Base-by-base conservation (phyloP, 92 coral and sea anemone genomes). In the Scolanthus callimorphus region DNA sequence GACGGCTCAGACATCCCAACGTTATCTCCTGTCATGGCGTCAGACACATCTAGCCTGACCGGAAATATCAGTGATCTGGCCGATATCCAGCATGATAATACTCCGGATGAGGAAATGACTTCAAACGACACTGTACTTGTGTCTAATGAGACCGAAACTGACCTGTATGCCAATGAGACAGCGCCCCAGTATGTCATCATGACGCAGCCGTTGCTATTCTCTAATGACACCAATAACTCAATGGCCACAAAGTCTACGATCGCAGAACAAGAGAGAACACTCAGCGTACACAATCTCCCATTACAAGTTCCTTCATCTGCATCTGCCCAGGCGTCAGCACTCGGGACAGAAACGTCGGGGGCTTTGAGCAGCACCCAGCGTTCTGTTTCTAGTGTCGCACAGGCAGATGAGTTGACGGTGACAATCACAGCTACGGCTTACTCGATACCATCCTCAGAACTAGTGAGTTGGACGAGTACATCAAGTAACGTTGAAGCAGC, bases 111-210 rank as follows among this genome's bases (percentile, higher is more conserved):
- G 54, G 98, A 92, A 31, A 80, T 88, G 89, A 88, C 96, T 19
- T 92, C 98, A 12, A 92, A 92, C 44, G 98, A 92, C 28, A 92
- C 98, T 10, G 71, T 88, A 52, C 83, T 90, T 24, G 98, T 92
- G 46, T 92, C 98, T 10, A 92, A 92, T 65, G 98, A 92, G 68
- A 92, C 98, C 20, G 98, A 92, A 46, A 83, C 98, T 2, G 96
- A 92, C 50, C 67, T 92, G 22, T 88, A 61, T 54, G 98, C 95
- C 11, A 92, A 92, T 45, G 98, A 92, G 47, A 92, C 98, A 20
- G 88, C 90, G 4, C 96, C 96, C n/a, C 81, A 77, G 45, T 73
- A 76, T 49, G 89, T 82, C 10, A 68, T 74, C 22, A 56, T 87
- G 59, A 62, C 95, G 11, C 85, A 78, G 2, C 95, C 95, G 24